Evolutionary conservation across 2,888 invertebrate genomes (phyloP).

Genomic region (Escarpia spicata): DNA sequence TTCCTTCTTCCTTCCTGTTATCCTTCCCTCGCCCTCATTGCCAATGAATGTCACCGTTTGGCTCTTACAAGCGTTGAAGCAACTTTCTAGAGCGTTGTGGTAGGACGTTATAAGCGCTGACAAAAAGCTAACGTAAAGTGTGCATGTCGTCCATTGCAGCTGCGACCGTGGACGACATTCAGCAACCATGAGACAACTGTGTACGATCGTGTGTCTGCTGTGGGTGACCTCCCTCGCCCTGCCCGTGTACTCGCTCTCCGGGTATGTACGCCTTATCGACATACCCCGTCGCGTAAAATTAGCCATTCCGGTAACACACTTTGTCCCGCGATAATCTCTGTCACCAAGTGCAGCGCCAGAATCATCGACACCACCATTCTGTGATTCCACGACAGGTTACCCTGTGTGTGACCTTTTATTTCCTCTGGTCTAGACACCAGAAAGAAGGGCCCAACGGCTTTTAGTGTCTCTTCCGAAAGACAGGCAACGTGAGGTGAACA

Average conservation of each 20-base stretch:
- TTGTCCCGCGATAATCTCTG: background rate
- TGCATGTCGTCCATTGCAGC: background rate
- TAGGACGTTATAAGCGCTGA: background rate
- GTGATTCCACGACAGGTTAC: too few relatives aligned
- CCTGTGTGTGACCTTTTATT: too few relatives aligned
- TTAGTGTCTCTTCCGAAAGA: too few relatives aligned
- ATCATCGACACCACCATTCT: background rate
- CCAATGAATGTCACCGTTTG: too few relatives aligned
- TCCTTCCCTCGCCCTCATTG: too few relatives aligned
- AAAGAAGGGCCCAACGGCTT: too few relatives aligned
- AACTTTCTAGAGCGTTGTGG: too few relatives aligned
- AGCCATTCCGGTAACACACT: background rate
- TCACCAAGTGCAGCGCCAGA: background rate
- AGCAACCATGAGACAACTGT: background rate
- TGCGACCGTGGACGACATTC: background rate
- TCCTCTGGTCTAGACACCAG: background rate
- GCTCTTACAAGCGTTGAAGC: too few relatives aligned
- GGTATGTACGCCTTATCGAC: background rate
- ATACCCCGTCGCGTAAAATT: background rate
- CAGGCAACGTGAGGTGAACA: too few relatives aligned
- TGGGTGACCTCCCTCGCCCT: background rate
- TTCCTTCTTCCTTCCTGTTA: too few relatives aligned
- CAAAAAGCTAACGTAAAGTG: background rate
- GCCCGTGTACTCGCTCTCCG: background rate
- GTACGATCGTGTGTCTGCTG: background rate